phyloP scores from a whole-genome alignment of 2,113 vertebrate genomes.

The Pantherophis guttatus region DNA sequence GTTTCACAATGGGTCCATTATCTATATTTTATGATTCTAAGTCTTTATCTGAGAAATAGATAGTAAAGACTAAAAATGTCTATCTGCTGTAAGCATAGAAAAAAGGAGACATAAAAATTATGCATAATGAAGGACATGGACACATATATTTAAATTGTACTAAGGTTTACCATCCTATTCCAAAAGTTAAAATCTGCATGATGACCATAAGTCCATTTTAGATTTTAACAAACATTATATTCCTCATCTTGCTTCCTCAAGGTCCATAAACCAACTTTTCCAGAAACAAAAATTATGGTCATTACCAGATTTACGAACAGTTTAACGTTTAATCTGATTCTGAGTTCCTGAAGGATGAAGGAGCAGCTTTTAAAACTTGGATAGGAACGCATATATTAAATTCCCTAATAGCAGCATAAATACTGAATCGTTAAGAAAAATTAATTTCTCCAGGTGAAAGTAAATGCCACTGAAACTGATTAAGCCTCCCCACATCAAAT shows the following conservation, averaged over 20 bases:
- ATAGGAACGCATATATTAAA: slow-evolving; percentile 6
- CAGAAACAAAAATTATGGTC: slow-evolving; percentile 38
- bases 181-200: slow-evolving; percentile 30
- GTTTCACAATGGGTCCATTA: slow-evolving; percentile 5
- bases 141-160: slow-evolving; percentile 8
- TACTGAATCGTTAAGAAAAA: slow-evolving; percentile 9
- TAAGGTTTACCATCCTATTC: slow-evolving; percentile 15
- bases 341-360: slow-evolving; percentile 39
- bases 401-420: neutral
- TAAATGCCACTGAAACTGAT: slow-evolving; percentile 5
- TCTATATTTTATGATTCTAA: neutral
- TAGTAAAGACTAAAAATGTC: neutral
- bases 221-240: slow-evolving; percentile 14
- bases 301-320: slow-evolving; percentile 32
- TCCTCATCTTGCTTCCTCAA: neutral
- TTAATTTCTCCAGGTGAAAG: slow-evolving; percentile 3
- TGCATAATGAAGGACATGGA: neutral
- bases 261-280: slow-evolving; percentile 28
- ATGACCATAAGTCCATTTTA: neutral
- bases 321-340: slow-evolving; percentile 42
- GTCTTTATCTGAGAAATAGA: neutral
- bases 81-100: neutral
- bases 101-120: slow-evolving; percentile 17
- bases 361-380: slow-evolving; percentile 17
- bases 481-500: neutral